Conservation (phyloP, 2,113 vertebrate genomes). For the Onychorhynchus coronatus region DNA sequence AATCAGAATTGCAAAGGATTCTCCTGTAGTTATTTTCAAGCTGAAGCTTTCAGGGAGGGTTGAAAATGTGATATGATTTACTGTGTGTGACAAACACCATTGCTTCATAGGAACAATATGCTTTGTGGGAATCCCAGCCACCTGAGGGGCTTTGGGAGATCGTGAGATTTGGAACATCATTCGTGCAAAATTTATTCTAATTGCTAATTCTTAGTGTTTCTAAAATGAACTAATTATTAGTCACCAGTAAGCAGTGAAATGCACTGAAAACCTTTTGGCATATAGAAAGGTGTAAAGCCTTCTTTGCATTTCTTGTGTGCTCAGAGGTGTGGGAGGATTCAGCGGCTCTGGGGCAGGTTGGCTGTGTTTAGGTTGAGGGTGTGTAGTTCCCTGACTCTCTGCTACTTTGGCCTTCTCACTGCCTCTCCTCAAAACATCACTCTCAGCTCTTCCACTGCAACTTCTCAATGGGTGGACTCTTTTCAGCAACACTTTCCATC, state of each 20-base stretch:
- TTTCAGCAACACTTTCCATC: background rate
- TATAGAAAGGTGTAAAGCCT: background rate
- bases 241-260: background rate
- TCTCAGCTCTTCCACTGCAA: background rate
- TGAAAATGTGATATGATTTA: background rate
- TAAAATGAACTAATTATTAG: background rate
- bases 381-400: background rate
- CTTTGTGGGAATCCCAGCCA: slow-evolving; percentile 2
- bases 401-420: background rate
- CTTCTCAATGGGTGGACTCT: background rate
- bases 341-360: background rate
- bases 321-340: too few relatives aligned
- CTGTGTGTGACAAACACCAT: background rate
- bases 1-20: background rate
- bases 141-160: background rate
- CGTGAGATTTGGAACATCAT: background rate
- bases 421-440: too few relatives aligned
- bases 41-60: background rate
- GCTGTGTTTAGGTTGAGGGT: background rate
- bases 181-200: background rate
- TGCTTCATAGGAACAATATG: background rate
- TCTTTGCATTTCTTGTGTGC: background rate
- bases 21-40: background rate
- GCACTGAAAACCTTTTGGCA: background rate
- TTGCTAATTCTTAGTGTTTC: background rate